These are phyloP conservation scores for Pemphigus obesinymphae DNA, from an alignment of 1,140 invertebrate genomes.

Conservation along the genomic window DNA sequence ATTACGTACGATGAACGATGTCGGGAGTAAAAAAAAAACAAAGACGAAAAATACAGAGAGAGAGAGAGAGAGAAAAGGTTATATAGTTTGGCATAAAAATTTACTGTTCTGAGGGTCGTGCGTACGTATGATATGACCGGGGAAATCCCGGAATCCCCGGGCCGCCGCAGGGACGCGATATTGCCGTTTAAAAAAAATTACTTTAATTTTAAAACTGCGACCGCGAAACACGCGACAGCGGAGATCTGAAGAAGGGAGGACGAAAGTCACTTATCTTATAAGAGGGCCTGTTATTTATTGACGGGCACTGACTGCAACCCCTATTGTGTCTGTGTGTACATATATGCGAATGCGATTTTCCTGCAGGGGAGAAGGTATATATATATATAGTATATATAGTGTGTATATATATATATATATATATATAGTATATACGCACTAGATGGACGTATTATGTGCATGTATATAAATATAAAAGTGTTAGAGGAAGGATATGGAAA, in stretches of 20 bases:
- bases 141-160: conserved; percentile 3
- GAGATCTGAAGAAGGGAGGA: neutral
- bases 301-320: conserved; percentile 13
- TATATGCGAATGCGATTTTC: neutral
- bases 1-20: neutral
- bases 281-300: conserved; percentile 40
- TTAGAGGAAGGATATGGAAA: neutral
- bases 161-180: conserved; percentile 21
- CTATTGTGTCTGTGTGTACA: neutral
- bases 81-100: conserved; percentile 39
- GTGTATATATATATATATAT: no score
- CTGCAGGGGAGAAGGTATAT: neutral
- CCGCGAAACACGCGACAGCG: neutral
- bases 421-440: neutral
- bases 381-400: neutral
- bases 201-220: conserved; percentile 41
- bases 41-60: neutral
- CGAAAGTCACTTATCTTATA: conserved; percentile 40
- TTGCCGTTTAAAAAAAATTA: conserved; percentile 42
- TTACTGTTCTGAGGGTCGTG: conserved; percentile 22
- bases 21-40: neutral
- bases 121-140: neutral
- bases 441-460: neutral
- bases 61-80: neutral
- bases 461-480: neutral